A percentile compares a stretch with the other conserved stretches of the same genome.
Conservation (phyloP, 2,888 invertebrate genomes). For the Chrysolina oricalcia region DNA sequence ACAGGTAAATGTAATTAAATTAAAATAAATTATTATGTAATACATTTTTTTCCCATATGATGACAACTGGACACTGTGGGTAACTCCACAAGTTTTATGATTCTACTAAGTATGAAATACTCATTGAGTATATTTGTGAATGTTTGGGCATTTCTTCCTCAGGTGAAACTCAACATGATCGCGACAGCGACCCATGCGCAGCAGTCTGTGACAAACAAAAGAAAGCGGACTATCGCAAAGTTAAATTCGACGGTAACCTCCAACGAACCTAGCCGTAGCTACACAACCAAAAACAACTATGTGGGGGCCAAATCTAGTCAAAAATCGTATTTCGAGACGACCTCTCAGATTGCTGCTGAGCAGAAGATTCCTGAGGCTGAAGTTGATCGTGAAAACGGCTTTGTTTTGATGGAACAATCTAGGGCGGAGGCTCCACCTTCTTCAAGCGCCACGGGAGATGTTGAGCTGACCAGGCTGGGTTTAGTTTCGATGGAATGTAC, state of each 20-base stretch:
- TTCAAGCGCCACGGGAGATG: not conserved
- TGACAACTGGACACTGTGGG: too few relatives aligned
- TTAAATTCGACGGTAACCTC: not conserved
- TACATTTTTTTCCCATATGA: too few relatives aligned
- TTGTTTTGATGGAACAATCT: not conserved
- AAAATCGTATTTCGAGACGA: not conserved
- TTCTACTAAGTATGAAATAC: not conserved
- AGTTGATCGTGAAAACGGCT: not conserved
- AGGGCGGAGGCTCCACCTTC: not conserved
- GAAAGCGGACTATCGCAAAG: not conserved
- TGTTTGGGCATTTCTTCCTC: not conserved
- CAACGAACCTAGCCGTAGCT: not conserved
- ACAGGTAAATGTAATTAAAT: too few relatives aligned
- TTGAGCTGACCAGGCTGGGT: not conserved
- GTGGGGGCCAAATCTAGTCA: not conserved
- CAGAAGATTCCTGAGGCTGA: not conserved
- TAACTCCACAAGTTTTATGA: too few relatives aligned
- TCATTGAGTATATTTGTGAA: not conserved
- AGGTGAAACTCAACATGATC: conserved; percentile 7
- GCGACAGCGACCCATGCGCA: not conserved
- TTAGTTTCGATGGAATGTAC: not conserved
- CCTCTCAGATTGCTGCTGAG: not conserved
- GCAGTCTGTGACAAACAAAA: not conserved
- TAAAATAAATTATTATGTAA: too few relatives aligned
- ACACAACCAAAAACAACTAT: not conserved